Conservation (phyloP, 2,888 invertebrate genomes). For the Rhogogaster chlorosoma region DNA sequence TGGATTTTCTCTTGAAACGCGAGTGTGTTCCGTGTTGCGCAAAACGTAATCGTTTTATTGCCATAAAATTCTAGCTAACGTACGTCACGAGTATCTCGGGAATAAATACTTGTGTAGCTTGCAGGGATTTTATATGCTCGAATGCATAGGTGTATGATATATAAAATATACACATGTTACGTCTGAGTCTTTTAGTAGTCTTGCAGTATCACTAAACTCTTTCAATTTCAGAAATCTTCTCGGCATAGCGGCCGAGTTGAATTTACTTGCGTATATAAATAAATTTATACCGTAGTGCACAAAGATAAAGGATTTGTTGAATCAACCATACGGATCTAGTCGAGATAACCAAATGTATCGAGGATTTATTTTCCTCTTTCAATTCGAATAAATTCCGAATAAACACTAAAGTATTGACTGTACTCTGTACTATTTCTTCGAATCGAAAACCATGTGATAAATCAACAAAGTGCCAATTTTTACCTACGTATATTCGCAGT, state of each 20-base stretch:
- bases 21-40: neutral
- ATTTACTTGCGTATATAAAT: neutral
- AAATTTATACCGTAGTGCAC: neutral
- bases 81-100: constrained; percentile 13
- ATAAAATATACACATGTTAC: neutral
- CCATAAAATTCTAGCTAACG: constrained; percentile 31
- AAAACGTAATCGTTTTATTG: constrained; percentile 17
- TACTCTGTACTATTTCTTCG: neutral
- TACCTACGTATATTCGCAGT: neutral
- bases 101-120: constrained; percentile 21
- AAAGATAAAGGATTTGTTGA: neutral
- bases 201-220: constrained; percentile 18
- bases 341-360: neutral
- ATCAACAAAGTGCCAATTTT: too few species aligned
- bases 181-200: neutral
- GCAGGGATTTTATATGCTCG: neutral
- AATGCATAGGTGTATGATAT: neutral
- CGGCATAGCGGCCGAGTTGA: neutral
- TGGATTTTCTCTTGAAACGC: constrained; percentile 25
- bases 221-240: constrained; percentile 11
- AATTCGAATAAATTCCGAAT: neutral
- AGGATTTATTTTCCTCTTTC: neutral
- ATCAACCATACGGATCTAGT: neutral
- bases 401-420: neutral
- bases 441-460: neutral